These are phyloP conservation scores for Paracanthobrama guichenoti DNA, from an alignment of 2,113 vertebrate genomes.

Conservation along the genomic window DNA sequence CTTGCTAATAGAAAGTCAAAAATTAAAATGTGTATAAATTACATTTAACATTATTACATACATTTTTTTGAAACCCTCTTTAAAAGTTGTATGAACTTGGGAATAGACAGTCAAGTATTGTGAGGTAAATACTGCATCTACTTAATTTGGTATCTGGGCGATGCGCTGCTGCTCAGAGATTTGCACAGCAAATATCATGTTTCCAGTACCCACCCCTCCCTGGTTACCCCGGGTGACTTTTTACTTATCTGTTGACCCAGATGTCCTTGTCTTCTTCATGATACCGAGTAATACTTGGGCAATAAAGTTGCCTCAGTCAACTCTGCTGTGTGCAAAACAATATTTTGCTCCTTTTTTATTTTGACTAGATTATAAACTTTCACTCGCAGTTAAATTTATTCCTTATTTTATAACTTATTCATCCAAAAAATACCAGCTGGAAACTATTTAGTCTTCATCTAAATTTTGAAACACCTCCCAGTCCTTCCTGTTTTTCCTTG, in stretches of 20 bases:
- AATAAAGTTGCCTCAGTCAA: background rate
- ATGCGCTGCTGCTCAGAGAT: background rate
- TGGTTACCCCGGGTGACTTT: constrained; percentile 38
- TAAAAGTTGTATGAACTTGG: background rate
- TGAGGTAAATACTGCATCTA: background rate
- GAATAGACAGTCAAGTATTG: background rate
- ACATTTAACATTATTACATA: too few species aligned
- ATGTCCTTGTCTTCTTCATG: constrained; percentile 24
- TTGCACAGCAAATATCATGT: constrained; percentile 19
- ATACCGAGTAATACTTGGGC: constrained; percentile 14
- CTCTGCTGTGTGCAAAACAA: background rate
- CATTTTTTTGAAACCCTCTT: background rate
- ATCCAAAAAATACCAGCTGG: constrained; percentile 1
- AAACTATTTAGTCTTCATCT: background rate
- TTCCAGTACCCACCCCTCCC: constrained; percentile 11
- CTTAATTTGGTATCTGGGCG: background rate
- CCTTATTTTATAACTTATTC: background rate
- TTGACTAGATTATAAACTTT: background rate
- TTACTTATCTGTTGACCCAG: constrained; percentile 42
- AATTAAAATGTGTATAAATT: background rate
- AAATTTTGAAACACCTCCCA: background rate
- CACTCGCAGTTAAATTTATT: background rate
- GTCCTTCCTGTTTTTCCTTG: background rate
- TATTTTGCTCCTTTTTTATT: background rate
- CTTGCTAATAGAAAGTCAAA: background rate